Base-by-base conservation (phyloP, 2,797 vertebrate species). In the Spinibarbus caldwelli region DNA sequence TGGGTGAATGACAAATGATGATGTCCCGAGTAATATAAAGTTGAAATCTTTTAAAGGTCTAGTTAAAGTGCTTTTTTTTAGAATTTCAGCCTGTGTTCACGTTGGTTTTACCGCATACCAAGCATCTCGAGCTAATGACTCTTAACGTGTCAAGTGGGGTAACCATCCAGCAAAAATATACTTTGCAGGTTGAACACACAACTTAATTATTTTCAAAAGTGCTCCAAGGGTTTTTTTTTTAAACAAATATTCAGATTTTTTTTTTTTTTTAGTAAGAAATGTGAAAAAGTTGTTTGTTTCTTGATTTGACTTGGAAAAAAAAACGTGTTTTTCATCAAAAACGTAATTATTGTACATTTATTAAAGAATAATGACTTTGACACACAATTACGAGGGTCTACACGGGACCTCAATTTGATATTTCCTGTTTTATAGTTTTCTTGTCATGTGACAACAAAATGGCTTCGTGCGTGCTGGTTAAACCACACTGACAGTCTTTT, bases 381-480 rank as follows among this genome's bases (percentile, higher is more conserved):
- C 45, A 52, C 71, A 47, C 23, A 57, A 14, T 77, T 77, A 57
- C n/a, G 6, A 1, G 52, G 34, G 15, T 64, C 26, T 47, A 47
- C 38, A 66, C 4, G 19, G 31, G 47, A 36, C n/a, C 31, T 36
- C 1, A 19, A 11, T 5, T 3, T 68, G 23, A 71, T 21, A 57
- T 38, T 57, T 70, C 34, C 49, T 29, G 47, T 31, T 71, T 47
- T n/a, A 80, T 47, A 47, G 12, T 23, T 80, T 29, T 38, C 0
- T 26, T 29, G 64, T 81, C 79, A 54, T 31, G 19, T 81, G 64
- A 70, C 66, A 52, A 36, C 41, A 71, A 81, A 81, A 71, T 81
- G 80, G 67, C 34, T 81, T 57, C 47, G 5, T 71, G 3, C 34
- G 12, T 71, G 8, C 31, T 71, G 17, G 80, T 82, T 70, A 38